Evolutionary conservation across 2,888 invertebrate species (phyloP), one percentile per base, ranked within the genome.

Genomic region (Erebia palarica): DNA sequence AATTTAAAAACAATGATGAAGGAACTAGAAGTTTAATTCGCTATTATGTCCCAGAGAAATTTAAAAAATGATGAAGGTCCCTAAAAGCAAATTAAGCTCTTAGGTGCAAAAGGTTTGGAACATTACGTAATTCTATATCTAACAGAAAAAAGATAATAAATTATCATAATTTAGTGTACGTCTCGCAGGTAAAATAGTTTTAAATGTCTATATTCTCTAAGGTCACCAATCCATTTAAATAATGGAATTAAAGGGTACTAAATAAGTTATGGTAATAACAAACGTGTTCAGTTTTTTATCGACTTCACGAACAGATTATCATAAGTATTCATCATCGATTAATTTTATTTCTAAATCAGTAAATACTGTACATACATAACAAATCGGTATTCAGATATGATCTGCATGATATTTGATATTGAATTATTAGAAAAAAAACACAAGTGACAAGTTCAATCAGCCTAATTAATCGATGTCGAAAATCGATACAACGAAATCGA

Each of bases 381-480:
- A 53, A 65, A 70, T 69, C 69, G 63, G 63, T 64, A 16, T 16
- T 13, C 47, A 63, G 69, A 69, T 64, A 69, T 64, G 27, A 16
- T 57, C 55, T 47, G 44, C 47, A 55, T 61, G 68, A 53, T 18
- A 68, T 63, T 68, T 55, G 68, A 68, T 44, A 69, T 64, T 69
- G 63, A 57, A 64, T 47, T 61, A 18, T 61, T 27, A 16, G 27
- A 53, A 13, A 60, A 47, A 61, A 65, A 59, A 59, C 59, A 21
- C 49, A 27, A 21, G 44, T 36, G 49, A 36, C 21, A 67, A 67
- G 59, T 59, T 67, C 67, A 59, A 49, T 67, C 59, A 55, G 49
- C 27, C 49, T 58, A 51, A 67, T 67, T 59, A 67, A 59, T 67
- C 67, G 67, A 51, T 59, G 67, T 67, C 67, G 49, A 67, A 59